Conservation (phyloP, 1,140 invertebrate species). For the Rhopalosiphum maidis region DNA sequence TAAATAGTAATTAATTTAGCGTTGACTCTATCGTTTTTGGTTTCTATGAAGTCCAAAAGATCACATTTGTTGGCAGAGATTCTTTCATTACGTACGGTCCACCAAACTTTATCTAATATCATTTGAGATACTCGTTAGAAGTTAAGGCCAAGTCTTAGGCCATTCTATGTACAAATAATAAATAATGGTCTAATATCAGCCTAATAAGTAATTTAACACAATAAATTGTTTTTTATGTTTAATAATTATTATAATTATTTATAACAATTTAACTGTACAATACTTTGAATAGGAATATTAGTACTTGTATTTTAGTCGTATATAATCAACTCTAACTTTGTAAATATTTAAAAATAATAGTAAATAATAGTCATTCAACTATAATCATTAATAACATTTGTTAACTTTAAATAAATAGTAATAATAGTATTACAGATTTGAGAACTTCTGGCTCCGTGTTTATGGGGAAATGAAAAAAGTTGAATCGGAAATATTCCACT, state of each 20-base stretch:
- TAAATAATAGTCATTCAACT: not conserved
- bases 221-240: not conserved
- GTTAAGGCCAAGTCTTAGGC: not conserved
- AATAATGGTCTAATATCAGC: not conserved
- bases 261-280: not conserved
- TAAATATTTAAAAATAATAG: not conserved
- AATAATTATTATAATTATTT: not conserved
- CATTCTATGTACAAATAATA: not conserved
- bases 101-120: conserved; percentile 19
- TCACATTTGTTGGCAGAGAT: conserved; percentile 27
- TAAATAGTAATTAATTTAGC: not conserved
- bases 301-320: not conserved
- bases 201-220: not conserved
- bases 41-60: not conserved
- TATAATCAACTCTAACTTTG: not conserved
- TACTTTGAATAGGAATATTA: not conserved
- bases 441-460: not conserved
- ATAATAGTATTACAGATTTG: not conserved
- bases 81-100: not conserved
- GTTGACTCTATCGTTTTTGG: not conserved
- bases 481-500: not conserved
- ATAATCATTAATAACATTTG: not conserved
- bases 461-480: not conserved
- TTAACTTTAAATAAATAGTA: not conserved
- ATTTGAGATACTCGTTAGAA: not conserved